Base-by-base conservation (phyloP, 2,888 invertebrate species). In the Selenia dentaria region DNA sequence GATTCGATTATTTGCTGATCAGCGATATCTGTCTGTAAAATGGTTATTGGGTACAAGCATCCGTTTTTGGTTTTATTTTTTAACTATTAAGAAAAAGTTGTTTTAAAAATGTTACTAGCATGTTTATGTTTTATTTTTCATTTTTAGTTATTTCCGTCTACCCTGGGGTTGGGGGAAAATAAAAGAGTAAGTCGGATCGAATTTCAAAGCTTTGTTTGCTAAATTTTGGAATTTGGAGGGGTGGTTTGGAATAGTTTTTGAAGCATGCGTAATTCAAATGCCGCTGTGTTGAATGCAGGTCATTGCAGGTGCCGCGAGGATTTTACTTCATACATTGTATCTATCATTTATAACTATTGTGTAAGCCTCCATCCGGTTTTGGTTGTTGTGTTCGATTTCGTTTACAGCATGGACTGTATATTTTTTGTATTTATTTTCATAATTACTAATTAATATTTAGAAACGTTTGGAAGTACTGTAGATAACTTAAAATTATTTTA, bases 141-240 rank as follows among this genome's bases (percentile, higher is more conserved):
- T 79, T 88, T 87, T 86, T 87, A 85, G 87, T 88, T 90, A 73
- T 83, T 89, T 82, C 83, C 73, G 70, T 73, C 83, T 79, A 75
- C 70, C 70, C 76, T 71, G 78, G 80, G 83, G 68, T 77, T 82
- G 73, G 82, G 82, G 83, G 83, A 72, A 76, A 83, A 72, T 80
- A 81, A 82, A 67, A 83, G 77, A 82, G 89, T 90, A 89, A 90
- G 89, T 89, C 71, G 44, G 63, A 42, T 39, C 40, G 40, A 42
- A 51, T 75, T 71, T 74, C 71, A 62, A 66, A 71, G 74, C 71
- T 83, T 83, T 77, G 77, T 79, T 75, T 82, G 82, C 79, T 79
- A 74, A 63, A 67, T 79, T 73, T 72, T 70, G 59, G 60, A 49
- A 63, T 65, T 67, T 59, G 50, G 61, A 25, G 61, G 62, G 73